These are phyloP conservation scores for Bubo scandiacus DNA, from an alignment of 2,113 vertebrate species.

Conservation along the genomic window DNA sequence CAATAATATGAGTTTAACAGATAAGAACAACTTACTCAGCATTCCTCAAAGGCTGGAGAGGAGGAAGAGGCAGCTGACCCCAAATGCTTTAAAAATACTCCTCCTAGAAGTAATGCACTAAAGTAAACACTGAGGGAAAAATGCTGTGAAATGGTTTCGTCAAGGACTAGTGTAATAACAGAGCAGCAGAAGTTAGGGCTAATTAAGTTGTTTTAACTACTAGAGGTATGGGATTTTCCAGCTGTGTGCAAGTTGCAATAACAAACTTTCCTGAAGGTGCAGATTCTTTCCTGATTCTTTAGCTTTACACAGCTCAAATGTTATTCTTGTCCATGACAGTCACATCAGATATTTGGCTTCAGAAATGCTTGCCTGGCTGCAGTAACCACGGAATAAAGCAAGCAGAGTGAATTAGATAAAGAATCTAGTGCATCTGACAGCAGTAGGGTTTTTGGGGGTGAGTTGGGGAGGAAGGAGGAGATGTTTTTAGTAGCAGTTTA, in stretches of 20 bases:
- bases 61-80: slow-evolving; percentile 1
- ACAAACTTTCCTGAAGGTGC: slow-evolving; percentile 48
- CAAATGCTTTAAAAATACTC: not conserved
- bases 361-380: slow-evolving; percentile 29
- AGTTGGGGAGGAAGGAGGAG: not conserved
- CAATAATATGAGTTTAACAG: not conserved
- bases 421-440: not conserved
- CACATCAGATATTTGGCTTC: not conserved
- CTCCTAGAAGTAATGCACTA: not conserved
- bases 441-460: not conserved
- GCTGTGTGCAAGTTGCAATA: not conserved
- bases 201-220: slow-evolving; percentile 58
- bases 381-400: not conserved
- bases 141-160: not conserved
- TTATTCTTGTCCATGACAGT: not conserved
- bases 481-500: not conserved
- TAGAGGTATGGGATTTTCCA: slow-evolving; percentile 28
- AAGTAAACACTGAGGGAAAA: slow-evolving; percentile 29
- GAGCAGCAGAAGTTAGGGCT: not conserved
- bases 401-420: not conserved
- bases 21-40: slow-evolving; percentile 32
- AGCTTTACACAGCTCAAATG: not conserved
- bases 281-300: slow-evolving; percentile 8
- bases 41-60: slow-evolving; percentile 12
- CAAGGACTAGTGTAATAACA: not conserved